These are phyloP conservation scores for Tetramorium bicarinatum DNA, from an alignment of 2,888 invertebrate species.

Conservation along the genomic window DNA sequence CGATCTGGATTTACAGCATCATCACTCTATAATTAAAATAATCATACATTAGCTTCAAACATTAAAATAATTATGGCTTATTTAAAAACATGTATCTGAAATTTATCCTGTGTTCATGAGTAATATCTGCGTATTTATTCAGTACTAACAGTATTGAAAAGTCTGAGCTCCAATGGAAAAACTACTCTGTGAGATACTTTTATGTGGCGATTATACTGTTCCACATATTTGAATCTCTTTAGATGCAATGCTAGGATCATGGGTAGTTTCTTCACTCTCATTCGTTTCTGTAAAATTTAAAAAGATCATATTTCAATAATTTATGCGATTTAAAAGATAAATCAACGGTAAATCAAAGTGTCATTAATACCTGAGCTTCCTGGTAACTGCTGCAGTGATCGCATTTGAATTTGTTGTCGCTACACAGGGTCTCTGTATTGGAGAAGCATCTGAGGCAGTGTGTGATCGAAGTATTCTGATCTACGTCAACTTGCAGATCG, in stretches of 20 bases:
- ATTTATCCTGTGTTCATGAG: background rate
- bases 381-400: conserved; percentile 99
- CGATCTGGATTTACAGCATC: conserved; percentile 99
- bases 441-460: conserved; percentile 99
- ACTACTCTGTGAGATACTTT: conserved; percentile 99
- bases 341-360: conserved; percentile 7
- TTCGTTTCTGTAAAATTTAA: conserved; percentile 90
- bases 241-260: conserved; percentile 99
- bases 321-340: background rate
- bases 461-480: conserved; percentile 99
- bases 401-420: conserved; percentile 99
- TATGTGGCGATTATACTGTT: conserved; percentile 99
- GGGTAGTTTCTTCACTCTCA: conserved; percentile 99
- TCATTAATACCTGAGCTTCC: conserved; percentile 93
- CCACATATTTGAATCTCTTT: conserved; percentile 99
- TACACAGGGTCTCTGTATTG: conserved; percentile 99
- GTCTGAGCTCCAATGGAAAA: conserved; percentile 98
- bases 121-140: background rate
- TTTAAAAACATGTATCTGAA: background rate
- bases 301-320: conserved; percentile 21
- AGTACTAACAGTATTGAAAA: conserved; percentile 95
- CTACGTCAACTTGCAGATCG: conserved; percentile 99
- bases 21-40: conserved; percentile 91
- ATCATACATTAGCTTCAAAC: background rate
- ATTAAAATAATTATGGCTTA: background rate